Conservation (phyloP, 2,797 vertebrate genomes). For the Lerista edwardsae region DNA sequence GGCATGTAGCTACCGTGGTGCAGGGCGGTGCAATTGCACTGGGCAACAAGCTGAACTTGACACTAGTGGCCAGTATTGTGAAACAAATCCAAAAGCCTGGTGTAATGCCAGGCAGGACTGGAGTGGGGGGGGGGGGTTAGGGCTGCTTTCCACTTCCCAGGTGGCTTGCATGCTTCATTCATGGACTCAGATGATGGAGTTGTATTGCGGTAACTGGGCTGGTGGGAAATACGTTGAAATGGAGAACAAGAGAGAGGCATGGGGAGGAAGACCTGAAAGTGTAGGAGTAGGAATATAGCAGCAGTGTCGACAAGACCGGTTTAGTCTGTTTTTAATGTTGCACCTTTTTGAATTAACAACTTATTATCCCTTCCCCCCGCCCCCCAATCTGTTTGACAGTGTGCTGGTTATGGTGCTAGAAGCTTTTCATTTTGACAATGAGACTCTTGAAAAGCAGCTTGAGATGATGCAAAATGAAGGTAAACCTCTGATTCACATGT, state of each 20-base stretch:
- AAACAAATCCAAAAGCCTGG: too few species aligned
- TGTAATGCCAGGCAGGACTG: too few species aligned
- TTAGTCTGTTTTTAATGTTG: neutral
- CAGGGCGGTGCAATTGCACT: too few species aligned
- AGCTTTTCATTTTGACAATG: constrained; percentile 93
- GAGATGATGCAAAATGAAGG: constrained; percentile 81
- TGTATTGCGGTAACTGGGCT: too few species aligned
- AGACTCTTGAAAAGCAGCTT: constrained; percentile 89
- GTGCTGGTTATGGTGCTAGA: constrained; percentile 91
- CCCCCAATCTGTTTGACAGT: constrained; percentile 71
- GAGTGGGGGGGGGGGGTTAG: too few species aligned
- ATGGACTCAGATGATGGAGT: neutral
- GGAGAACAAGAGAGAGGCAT: too few species aligned
- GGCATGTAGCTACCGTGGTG: too few species aligned
- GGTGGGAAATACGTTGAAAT: too few species aligned
- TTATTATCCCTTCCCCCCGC: neutral
- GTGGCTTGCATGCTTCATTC: neutral
- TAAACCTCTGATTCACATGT: constrained; percentile 68
- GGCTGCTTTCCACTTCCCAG: neutral
- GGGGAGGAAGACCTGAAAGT: too few species aligned
- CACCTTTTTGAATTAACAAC: neutral
- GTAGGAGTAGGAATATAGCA: too few species aligned
- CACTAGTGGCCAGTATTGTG: too few species aligned
- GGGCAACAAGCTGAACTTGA: too few species aligned
- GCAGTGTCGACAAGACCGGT: neutral